These are phyloP conservation scores for Poeciliopsis paucimaculata DNA, from an alignment of 2,797 vertebrate genomes.

Conservation along the genomic window DNA sequence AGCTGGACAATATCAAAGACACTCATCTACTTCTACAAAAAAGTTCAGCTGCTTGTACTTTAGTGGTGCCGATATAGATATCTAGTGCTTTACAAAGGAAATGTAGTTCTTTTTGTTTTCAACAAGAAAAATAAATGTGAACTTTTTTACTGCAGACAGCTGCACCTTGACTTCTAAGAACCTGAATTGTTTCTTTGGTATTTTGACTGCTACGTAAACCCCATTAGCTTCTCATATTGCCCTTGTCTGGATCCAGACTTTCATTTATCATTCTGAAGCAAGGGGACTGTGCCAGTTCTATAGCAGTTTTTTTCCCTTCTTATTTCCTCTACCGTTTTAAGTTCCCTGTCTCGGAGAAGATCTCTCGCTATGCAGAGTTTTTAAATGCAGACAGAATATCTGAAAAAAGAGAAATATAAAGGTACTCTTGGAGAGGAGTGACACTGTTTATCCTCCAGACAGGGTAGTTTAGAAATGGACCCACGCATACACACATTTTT, in stretches of 20 bases:
- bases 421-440: conserved; percentile 22
- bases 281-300: conserved; percentile 12
- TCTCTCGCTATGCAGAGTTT: conserved; percentile 60
- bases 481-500: conserved; percentile 7
- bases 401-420: conserved; percentile 52
- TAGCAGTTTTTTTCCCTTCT: conserved; percentile 15
- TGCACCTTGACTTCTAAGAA: conserved; percentile 29
- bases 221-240: conserved; percentile 56
- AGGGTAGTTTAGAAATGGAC: conserved; percentile 11
- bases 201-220: conserved; percentile 43
- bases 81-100: conserved; percentile 25
- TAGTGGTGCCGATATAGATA: conserved; percentile 32
- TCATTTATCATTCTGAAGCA: conserved; percentile 49
- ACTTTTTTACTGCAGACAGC: conserved; percentile 26
- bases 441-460: conserved; percentile 30
- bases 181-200: conserved; percentile 30
- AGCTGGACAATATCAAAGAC: conserved; percentile 40
- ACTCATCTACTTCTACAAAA: conserved; percentile 15
- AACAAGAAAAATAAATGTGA: conserved; percentile 24
- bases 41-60: conserved; percentile 30
- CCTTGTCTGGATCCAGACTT: conserved; percentile 43
- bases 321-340: conserved; percentile 24
- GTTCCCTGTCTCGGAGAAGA: conserved; percentile 38
- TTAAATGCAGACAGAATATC: conserved; percentile 59
- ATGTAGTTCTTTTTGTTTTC: conserved; percentile 22